phyloP scores from a whole-genome alignment of 1,140 invertebrate genomes.

The Ectropis grisescens region DNA sequence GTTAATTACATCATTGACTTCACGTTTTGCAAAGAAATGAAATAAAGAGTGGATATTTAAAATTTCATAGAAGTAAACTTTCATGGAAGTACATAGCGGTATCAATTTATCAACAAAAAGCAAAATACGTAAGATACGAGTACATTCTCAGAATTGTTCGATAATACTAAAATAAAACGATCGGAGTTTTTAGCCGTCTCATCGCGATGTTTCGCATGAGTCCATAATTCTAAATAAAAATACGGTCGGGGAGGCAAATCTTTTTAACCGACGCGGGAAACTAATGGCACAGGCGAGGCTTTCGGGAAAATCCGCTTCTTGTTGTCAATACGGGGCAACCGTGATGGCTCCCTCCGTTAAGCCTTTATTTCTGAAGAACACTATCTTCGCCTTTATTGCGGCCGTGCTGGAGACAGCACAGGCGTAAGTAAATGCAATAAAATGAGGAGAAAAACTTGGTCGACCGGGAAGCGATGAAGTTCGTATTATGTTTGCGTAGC shows the following conservation, averaged over 20 bases:
- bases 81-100: no score
- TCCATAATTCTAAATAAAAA: constrained; percentile 56
- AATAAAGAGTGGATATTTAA: no score
- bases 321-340: constrained; percentile 65
- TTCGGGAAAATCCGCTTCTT: constrained; percentile 66
- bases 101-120: no score
- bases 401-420: constrained; percentile 27
- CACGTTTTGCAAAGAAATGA: no score
- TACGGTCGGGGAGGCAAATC: constrained; percentile 54
- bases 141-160: no score
- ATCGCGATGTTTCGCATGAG: constrained; percentile 49
- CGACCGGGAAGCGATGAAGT: constrained; percentile 17
- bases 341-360: constrained; percentile 60
- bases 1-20: no score
- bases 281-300: constrained; percentile 67
- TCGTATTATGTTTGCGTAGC: constrained; percentile 3
- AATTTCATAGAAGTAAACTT: no score
- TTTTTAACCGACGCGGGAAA: constrained; percentile 67
- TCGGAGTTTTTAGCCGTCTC: constrained; percentile 23
- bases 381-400: constrained; percentile 56
- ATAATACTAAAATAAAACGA: no score
- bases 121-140: no score
- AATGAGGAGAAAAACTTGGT: constrained; percentile 16
- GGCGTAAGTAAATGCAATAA: constrained; percentile 31
- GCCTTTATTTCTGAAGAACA: constrained; percentile 65